phyloP scores from a whole-genome alignment of 1,140 invertebrate species.

The Varroa destructor region DNA sequence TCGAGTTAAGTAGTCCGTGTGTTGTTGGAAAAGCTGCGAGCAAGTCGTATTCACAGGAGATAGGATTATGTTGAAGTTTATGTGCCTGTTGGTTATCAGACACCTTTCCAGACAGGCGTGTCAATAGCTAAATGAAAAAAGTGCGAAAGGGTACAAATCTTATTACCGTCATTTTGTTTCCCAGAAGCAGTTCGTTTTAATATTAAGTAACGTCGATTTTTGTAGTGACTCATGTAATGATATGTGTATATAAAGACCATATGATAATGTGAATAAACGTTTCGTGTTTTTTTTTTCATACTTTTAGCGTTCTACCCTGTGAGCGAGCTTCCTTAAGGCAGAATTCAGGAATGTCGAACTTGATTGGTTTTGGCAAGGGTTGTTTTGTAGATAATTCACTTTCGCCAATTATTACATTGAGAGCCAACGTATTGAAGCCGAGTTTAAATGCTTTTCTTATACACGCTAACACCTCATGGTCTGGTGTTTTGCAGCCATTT shows the following conservation, averaged over 20 bases:
- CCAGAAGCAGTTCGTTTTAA: too few species aligned
- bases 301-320: not conserved
- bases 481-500: constrained; percentile 8
- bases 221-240: too few species aligned
- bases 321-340: constrained; percentile 4
- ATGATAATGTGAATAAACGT: not conserved
- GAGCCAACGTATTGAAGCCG: constrained; percentile 9
- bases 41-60: constrained; percentile 11
- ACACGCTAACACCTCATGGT: constrained; percentile 1
- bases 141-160: not conserved
- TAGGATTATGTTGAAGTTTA: constrained; percentile 8
- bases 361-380: constrained; percentile 6
- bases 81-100: constrained; percentile 12
- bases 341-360: constrained; percentile 5
- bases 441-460: constrained; percentile 23
- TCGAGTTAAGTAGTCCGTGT: not conserved
- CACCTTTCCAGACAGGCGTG: constrained; percentile 1
- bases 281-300: not conserved
- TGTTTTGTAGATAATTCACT: not conserved
- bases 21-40: constrained; percentile 13
- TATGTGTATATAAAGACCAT: too few species aligned
- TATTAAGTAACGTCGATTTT: too few species aligned
- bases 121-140: constrained; percentile 7
- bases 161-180: too few species aligned
- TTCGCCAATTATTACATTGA: constrained; percentile 11